Evolutionary conservation across 1,140 invertebrate genomes (phyloP), one percentile per base, ranked within the genome.

Genomic region (Carposina sasakii): DNA sequence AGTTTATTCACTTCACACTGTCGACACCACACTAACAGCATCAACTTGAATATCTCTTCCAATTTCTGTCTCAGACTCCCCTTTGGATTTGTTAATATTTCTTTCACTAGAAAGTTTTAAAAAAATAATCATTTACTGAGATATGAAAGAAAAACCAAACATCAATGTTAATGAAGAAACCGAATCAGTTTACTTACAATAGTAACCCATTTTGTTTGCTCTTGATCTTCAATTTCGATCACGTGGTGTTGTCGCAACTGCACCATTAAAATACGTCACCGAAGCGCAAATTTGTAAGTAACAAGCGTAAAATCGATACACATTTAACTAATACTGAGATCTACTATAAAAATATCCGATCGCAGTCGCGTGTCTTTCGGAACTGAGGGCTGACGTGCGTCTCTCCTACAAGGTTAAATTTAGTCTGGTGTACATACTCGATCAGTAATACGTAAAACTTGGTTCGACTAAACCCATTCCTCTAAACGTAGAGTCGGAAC

Each of bases 11-110:
- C 90, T 72, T 91, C 88, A 58, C 89, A 89, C 70, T 93, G 91
- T 55, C 88, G 88, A 72, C 91, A 92, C 92, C 92, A 93, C n/a
- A 94, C 88, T 54, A 92, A 83, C 46, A 94, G 87, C 92, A 94
- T 93, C 54, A 92, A 86, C 76, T 93, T 93, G 57, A 93, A 87
- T 44, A 94, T 86, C 69, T 93, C 91, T 71, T 94, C 91, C 57
- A 94, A 85, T 62, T 90, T 90, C 33, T 87, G 85, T 60, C 90
- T 89, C 41, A 93, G 71, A 53, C 88, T 88, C 33, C 87, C 87
- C 71, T 68, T 87, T 63, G 71, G 74, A 44, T 75, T 68, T 51
- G 48, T 63, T 42, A 78, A 61, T 40, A 72, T 63, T 34, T 68
- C 66, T 60, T 45, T 72, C 43, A 84, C 77, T 84, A 81, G 62